A percentile compares a stretch with the other conserved stretches of the same genome.
Conservation (phyloP, 2,113 vertebrate genomes). For the Turnix velox region DNA sequence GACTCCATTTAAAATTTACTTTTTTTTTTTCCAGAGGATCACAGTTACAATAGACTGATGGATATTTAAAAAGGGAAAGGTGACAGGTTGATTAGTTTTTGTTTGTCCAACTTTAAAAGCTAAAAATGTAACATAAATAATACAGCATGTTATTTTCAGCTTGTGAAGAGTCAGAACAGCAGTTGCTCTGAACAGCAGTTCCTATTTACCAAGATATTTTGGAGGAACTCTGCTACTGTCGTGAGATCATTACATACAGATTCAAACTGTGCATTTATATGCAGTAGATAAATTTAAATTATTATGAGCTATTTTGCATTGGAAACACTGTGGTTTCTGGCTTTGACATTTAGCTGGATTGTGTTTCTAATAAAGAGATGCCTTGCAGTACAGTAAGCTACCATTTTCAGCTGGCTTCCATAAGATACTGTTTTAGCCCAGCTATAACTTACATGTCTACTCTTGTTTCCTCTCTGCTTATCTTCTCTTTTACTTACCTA, state of each 20-base stretch:
- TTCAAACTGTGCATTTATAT: background rate
- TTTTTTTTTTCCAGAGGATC: background rate
- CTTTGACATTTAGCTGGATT: background rate
- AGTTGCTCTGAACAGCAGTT: background rate
- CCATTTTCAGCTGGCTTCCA: background rate
- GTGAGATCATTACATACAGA: background rate
- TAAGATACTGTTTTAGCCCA: background rate
- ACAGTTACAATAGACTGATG: background rate
- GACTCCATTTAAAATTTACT: background rate
- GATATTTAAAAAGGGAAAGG: background rate
- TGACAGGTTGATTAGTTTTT: background rate
- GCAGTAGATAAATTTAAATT: background rate
- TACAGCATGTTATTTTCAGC: background rate
- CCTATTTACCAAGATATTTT: background rate
- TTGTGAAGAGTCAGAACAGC: background rate
- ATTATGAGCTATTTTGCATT: background rate
- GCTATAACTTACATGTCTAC: background rate
- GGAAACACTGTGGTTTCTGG: background rate
- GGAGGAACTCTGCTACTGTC: background rate
- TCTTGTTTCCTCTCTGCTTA: background rate
- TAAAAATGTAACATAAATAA: background rate
- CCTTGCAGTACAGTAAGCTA: background rate
- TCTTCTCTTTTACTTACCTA: background rate
- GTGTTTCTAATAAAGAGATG: background rate
- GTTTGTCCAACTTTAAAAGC: background rate